A percentile compares a stretch with the other conserved stretches of the same genome.
Evolutionary conservation across 2,888 invertebrate species (phyloP).

Genomic region (Himalopsyche anomala): DNA sequence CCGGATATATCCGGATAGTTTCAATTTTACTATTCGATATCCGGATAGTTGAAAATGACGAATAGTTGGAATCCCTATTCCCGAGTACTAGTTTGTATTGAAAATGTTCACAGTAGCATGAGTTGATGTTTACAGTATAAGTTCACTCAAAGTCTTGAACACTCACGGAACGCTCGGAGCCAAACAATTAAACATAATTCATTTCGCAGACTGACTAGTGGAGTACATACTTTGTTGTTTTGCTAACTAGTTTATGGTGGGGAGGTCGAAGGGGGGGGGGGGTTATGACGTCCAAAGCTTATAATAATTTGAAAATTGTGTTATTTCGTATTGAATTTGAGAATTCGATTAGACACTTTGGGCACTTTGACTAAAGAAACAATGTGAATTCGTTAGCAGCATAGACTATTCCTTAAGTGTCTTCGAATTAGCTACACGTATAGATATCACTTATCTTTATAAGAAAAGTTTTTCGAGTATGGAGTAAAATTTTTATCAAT

Average conservation of each 20-base stretch:
- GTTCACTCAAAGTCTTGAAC: conserved; percentile 31
- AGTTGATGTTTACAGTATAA: conserved; percentile 24
- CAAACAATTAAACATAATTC: conserved; percentile 50
- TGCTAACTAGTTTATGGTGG: not conserved
- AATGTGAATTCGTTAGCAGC: too few relatives aligned
- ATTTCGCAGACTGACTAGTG: conserved; percentile 44
- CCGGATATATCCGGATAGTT: too few relatives aligned
- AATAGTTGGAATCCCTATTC: too few relatives aligned
- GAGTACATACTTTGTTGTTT: conserved; percentile 17
- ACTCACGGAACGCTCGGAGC: conserved; percentile 24
- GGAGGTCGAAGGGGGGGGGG: too few relatives aligned
- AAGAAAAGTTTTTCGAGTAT: too few relatives aligned
- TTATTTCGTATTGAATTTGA: not conserved
- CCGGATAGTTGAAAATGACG: too few relatives aligned
- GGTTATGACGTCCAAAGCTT: not conserved
- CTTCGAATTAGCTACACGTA: too few relatives aligned
- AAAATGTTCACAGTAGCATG: conserved; percentile 28
- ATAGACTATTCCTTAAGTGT: too few relatives aligned
- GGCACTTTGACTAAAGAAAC: not conserved
- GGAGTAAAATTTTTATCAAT: too few relatives aligned
- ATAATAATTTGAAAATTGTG: conserved; percentile 5
- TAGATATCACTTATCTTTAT: too few relatives aligned
- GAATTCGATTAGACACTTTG: not conserved
- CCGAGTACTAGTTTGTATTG: conserved; percentile 7
- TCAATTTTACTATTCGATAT: too few relatives aligned